Evolutionary conservation across 2,888 invertebrate genomes (phyloP), one percentile per base, ranked within the genome.

Genomic region (Nineta flava): DNA sequence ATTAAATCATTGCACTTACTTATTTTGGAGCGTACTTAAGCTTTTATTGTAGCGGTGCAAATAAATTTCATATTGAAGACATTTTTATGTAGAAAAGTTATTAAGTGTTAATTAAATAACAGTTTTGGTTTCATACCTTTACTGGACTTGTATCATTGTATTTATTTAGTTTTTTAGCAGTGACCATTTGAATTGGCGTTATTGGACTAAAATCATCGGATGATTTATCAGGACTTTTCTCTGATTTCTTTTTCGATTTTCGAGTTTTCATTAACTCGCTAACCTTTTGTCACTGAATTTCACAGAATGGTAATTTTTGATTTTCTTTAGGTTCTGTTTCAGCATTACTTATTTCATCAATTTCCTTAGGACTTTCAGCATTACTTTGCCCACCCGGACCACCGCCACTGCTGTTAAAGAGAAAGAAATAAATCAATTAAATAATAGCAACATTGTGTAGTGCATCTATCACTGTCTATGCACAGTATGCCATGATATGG

Each of bases 271-370:
- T 64, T 65, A 67, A 67, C 68, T 67, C 67, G 72, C 71, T 71
- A 67, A 72, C 74, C 69, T 73, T 75, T 72, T 74, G 78, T 82
- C 81, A 82, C 79, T 82, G 82, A 69, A 82, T 79, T 69, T 78
- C 77, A 68, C 81, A 83, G 66, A 83, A 81, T 46, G 77, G 78
- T 63, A 79, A 68, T 68, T 80, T 81, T 62, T 77, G 77, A 61
- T 71, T 73, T 58, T 80, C 80, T 66, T 80, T 77, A 58, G 74
- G 73, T 60, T 76, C 76, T 51, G 69, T 66, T 57, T 72, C 73
- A 57, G 72, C 69, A 60, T 72, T 70, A 59, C 76, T 75, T 54
- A 73, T 69, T 58, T 75, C 77, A 59, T 76, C 71, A 55, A 68
- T 75, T 58, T 75, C 77, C 62, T 78, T 77, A 32, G 79, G 79